Percentiles rank a stretch among this genome's conserved stretches.
Conservation (phyloP, 2,113 vertebrate genomes). For the Numenius arquata region DNA sequence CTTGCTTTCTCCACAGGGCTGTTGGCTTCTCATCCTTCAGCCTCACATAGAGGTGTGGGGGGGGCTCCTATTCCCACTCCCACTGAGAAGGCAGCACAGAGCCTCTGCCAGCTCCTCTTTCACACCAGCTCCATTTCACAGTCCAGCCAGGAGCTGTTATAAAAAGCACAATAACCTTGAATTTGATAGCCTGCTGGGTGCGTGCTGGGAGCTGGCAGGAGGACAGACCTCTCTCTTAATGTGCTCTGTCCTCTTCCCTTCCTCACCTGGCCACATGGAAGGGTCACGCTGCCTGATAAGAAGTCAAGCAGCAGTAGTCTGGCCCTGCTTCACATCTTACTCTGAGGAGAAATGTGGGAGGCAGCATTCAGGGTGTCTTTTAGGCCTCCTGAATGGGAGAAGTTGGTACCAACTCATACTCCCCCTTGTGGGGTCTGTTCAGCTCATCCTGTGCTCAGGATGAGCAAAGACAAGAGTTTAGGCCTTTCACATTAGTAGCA, state of each 20-base stretch:
- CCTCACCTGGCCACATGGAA: neutral
- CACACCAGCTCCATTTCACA: conserved; percentile 44
- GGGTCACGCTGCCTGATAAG: neutral
- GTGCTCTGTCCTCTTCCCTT: neutral
- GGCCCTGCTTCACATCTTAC: neutral
- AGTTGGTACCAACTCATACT: neutral
- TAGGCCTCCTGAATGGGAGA: neutral
- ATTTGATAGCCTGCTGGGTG: conserved; percentile 39
- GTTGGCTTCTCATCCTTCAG: neutral
- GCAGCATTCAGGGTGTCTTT: neutral
- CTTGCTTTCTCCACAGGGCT: neutral
- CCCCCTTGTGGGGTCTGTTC: neutral
- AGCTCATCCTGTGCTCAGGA: neutral
- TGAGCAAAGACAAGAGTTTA: neutral
- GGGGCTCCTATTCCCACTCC: neutral
- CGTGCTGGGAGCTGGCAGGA: conserved; percentile 7
- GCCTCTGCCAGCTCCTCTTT: conserved; percentile 37
- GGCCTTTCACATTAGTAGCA: neutral
- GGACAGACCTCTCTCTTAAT: neutral
- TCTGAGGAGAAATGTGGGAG: neutral
- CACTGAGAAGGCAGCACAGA: neutral
- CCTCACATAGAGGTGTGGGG: neutral
- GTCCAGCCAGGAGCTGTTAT: conserved; percentile 21
- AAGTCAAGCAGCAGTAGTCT: neutral
- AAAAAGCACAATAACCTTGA: conserved; percentile 65